Conservation (phyloP, 2,797 vertebrate species). For the Sebastolobus alascanus region DNA sequence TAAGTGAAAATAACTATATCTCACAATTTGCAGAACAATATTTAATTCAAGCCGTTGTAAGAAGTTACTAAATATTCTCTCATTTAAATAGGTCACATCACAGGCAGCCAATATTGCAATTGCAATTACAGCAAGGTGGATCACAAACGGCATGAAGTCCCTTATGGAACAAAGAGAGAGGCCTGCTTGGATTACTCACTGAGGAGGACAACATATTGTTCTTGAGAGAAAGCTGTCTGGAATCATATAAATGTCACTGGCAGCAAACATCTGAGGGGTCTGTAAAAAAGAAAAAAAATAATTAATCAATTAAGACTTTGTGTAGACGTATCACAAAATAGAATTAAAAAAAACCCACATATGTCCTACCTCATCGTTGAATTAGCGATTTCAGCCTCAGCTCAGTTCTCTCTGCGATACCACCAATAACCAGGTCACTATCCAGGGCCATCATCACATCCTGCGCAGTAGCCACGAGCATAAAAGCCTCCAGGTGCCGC, state of each 20-base stretch:
- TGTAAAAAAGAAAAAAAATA: not conserved
- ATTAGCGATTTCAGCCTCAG: not conserved
- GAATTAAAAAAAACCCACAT: no score
- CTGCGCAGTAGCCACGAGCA: not conserved
- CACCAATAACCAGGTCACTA: no score
- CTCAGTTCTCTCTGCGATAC: not conserved
- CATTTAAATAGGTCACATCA: not conserved
- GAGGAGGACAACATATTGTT: not conserved
- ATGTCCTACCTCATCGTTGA: not conserved
- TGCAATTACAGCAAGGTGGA: not conserved
- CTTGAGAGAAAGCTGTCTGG: not conserved
- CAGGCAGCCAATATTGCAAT: not conserved
- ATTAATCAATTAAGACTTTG: no score
- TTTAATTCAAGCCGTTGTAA: not conserved
- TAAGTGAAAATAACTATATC: not conserved
- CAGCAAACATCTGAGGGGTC: not conserved
- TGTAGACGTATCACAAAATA: no score
- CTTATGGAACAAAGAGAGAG: not conserved
- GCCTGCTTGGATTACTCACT: not conserved
- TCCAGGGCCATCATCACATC: no score
- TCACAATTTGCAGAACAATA: not conserved
- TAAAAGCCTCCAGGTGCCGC: not conserved
- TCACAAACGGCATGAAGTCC: not conserved
- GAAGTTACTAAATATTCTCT: not conserved
- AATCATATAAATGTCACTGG: not conserved